Conservation (phyloP, 2,113 vertebrate species). For the Hyla sarda region DNA sequence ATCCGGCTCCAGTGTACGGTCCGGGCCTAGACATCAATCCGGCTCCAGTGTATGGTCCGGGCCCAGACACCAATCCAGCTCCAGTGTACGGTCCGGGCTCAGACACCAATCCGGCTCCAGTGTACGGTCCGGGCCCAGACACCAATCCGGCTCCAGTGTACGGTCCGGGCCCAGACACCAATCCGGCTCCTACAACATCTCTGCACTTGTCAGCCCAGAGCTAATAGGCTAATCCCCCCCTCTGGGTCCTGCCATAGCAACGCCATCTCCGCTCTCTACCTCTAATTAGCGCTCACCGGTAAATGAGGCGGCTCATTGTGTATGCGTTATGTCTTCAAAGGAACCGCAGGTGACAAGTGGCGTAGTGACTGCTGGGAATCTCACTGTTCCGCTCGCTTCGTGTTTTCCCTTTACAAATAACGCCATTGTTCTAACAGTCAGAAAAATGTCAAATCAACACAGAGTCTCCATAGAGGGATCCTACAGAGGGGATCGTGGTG, state of each 20-base stretch:
- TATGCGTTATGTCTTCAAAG: neutral
- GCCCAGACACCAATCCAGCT: no score
- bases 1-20: no score
- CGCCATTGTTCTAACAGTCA: neutral
- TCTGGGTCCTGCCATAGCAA: conserved; percentile 24
- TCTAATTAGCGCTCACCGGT: conserved; percentile 39
- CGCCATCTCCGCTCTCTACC: neutral
- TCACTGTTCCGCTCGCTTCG: neutral
- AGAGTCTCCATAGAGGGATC: neutral
- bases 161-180: neutral
- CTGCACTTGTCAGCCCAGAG: neutral
- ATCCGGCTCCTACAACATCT: neutral
- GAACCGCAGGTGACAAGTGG: neutral
- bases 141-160: no score
- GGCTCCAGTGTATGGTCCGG: no score
- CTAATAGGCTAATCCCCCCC: neutral
- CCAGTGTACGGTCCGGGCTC: no score
- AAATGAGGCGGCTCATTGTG: conserved; percentile 17
- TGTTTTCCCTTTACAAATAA: neutral
- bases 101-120: no score
- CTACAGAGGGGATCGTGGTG: neutral
- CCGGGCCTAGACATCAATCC: no score
- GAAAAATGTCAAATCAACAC: neutral
- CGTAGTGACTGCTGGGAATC: neutral
- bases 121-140: no score